These are phyloP conservation scores for Microplitis mediator DNA, from an alignment of 1,140 invertebrate genomes.

Conservation along the genomic window DNA sequence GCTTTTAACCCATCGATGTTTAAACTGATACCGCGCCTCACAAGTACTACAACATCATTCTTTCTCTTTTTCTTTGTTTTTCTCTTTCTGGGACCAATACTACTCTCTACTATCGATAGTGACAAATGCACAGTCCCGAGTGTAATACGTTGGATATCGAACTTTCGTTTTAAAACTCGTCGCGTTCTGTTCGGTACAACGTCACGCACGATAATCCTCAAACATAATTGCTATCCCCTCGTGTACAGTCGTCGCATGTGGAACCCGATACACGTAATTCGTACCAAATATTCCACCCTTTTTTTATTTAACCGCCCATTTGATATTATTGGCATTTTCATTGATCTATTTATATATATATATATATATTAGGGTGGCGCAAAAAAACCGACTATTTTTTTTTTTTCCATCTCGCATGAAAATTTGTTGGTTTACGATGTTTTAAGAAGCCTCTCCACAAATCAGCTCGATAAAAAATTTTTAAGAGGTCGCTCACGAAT, in stretches of 20 bases:
- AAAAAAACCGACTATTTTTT: too few relatives aligned
- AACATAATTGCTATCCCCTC: constrained; percentile 13
- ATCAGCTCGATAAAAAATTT: too few relatives aligned
- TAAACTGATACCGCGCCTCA: background rate
- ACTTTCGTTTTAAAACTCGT: background rate
- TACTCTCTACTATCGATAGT: background rate
- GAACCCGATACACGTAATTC: constrained; percentile 2
- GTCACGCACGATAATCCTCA: constrained; percentile 11
- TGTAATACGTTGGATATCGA: background rate
- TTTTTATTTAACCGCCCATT: background rate
- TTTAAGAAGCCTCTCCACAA: too few relatives aligned
- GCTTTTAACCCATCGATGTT: background rate
- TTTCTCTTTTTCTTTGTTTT: too few relatives aligned
- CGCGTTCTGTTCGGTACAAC: background rate
- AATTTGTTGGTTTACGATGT: too few relatives aligned
- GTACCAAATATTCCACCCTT: background rate
- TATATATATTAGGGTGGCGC: too few relatives aligned
- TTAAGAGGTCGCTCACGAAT: too few relatives aligned
- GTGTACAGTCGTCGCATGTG: background rate
- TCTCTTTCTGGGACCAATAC: too few relatives aligned
- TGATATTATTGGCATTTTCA: background rate
- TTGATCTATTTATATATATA: background rate
- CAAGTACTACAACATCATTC: too few relatives aligned
- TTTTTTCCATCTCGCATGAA: too few relatives aligned
- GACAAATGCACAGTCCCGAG: background rate